Evolutionary conservation across 2,797 vertebrate species (phyloP).

Genomic region (Neopelma chrysocephalum): DNA sequence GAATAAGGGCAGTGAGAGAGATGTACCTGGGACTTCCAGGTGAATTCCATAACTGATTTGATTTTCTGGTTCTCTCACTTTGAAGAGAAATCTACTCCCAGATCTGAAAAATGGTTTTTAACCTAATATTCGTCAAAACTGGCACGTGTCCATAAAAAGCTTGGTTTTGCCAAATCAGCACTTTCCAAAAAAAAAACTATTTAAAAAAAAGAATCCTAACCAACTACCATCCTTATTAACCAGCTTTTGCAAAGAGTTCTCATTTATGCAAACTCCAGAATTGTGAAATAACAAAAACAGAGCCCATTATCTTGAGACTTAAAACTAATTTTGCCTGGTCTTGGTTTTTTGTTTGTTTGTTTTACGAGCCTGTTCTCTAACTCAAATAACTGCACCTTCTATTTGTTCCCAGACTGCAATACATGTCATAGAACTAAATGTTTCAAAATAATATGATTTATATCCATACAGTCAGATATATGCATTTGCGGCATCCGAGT

Average conservation of each 20-base stretch:
- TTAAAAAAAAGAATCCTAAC: neutral
- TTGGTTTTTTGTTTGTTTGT: neutral
- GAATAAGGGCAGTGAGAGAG: neutral
- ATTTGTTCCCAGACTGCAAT: neutral
- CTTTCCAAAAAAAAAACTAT: neutral
- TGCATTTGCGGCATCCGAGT: neutral
- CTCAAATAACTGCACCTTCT: neutral
- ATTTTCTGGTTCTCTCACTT: neutral
- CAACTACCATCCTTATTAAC: neutral
- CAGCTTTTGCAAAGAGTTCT: neutral
- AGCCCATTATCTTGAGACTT: neutral
- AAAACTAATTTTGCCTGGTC: neutral
- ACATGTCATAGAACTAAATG: neutral
- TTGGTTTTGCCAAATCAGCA: neutral
- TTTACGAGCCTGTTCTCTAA: neutral
- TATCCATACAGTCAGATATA: neutral
- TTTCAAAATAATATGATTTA: neutral
- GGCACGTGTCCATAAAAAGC: neutral
- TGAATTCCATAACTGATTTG: neutral
- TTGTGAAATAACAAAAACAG: neutral
- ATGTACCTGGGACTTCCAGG: neutral
- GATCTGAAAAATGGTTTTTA: neutral
- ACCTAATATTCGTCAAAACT: neutral
- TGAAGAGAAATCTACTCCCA: neutral
- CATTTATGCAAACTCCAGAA: neutral